Percentiles rank a stretch among this genome's conserved stretches.
Conservation (phyloP, 2,888 invertebrate species). For the Argyra leucocephala region DNA sequence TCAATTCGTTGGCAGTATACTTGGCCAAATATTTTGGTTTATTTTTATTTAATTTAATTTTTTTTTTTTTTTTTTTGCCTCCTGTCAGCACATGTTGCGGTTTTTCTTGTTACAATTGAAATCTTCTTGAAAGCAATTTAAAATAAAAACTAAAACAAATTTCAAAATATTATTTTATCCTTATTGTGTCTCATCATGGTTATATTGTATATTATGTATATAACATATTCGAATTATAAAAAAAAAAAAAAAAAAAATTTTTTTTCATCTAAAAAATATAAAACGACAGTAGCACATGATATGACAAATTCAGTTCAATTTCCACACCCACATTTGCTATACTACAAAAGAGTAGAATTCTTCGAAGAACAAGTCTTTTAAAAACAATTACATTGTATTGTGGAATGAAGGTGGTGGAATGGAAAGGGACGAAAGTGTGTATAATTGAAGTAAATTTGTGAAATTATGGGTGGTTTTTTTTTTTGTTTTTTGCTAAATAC, state of each 20-base stretch:
- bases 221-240: too few relatives aligned
- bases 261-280: too few relatives aligned
- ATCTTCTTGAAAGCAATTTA: not conserved
- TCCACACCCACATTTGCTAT: not conserved
- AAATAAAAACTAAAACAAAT: not conserved
- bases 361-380: not conserved
- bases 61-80: slow-evolving; percentile 1
- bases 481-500: not conserved
- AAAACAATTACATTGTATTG: too few relatives aligned
- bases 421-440: too few relatives aligned
- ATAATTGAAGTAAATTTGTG: too few relatives aligned
- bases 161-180: not conserved
- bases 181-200: not conserved
- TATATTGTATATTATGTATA: too few relatives aligned
- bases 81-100: slow-evolving; percentile 11
- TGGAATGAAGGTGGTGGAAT: too few relatives aligned
- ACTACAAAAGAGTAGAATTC: not conserved
- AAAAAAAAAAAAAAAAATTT: too few relatives aligned
- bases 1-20: not conserved
- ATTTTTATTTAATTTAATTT: not conserved
- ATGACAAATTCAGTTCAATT: not conserved
- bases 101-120: slow-evolving; percentile 3
- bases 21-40: not conserved
- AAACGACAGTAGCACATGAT: not conserved
- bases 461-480: too few relatives aligned